Evolutionary conservation across 1,140 invertebrate species (phyloP).

Genomic region (Drosophila pruinosa): DNA sequence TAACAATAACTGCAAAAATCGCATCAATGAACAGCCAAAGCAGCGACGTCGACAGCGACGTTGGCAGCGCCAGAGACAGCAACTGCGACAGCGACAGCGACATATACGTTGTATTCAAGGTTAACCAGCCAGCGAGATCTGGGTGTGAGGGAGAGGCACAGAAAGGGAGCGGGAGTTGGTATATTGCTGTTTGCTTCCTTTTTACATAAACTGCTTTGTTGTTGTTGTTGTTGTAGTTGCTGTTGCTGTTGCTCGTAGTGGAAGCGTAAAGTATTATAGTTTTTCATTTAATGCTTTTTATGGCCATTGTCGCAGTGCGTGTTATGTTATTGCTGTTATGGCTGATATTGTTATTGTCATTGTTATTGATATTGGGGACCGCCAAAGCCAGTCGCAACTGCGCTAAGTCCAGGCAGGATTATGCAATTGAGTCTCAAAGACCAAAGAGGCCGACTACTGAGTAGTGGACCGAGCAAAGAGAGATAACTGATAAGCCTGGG

Average conservation of each 20-base stretch:
- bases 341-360: background rate
- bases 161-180: background rate
- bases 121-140: slow-evolving; percentile 44
- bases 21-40: slow-evolving; percentile 57
- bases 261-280: no score
- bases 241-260: background rate
- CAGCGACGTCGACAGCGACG: background rate
- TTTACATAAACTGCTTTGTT: slow-evolving; percentile 15
- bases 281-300: no score
- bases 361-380: background rate
- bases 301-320: background rate
- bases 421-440: slow-evolving; percentile 18
- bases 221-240: background rate
- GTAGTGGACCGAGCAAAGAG: no score
- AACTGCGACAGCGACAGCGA: background rate
- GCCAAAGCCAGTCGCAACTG: background rate
- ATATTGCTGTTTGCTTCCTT: slow-evolving; percentile 1
- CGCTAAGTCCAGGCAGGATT: slow-evolving; percentile 17
- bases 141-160: background rate
- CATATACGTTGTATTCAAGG: slow-evolving; percentile 53
- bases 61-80: background rate
- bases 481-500: background rate
- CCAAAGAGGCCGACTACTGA: slow-evolving; percentile 18
- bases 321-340: background rate
- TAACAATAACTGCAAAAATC: slow-evolving; percentile 40